Evolutionary conservation across 1,140 invertebrate genomes (phyloP).

Genomic region (silkworm (Bombyx mori)): DNA sequence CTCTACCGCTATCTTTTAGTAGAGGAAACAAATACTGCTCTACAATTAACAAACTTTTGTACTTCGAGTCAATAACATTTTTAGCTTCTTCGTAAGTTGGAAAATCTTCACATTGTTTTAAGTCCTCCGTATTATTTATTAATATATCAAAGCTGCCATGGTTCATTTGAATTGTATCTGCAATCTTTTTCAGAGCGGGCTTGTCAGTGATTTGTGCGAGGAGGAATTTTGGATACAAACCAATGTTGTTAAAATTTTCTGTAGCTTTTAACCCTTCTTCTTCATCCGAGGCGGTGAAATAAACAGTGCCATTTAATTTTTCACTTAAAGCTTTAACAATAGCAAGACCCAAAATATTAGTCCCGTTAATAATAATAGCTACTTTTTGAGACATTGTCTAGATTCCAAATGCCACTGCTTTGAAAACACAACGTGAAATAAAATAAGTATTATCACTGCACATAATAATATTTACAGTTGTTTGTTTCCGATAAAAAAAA

Average conservation of each 20-base stretch:
- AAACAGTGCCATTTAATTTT: slow-evolving; percentile 76
- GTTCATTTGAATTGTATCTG: slow-evolving; percentile 73
- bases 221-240: slow-evolving; percentile 74
- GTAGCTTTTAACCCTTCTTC: slow-evolving; percentile 73
- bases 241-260: slow-evolving; percentile 62
- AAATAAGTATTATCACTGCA: too few relatives aligned
- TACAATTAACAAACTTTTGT: slow-evolving; percentile 74
- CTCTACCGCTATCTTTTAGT: slow-evolving; percentile 77
- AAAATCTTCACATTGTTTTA: slow-evolving; percentile 76
- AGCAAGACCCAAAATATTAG: slow-evolving; percentile 83
- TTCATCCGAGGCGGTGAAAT: slow-evolving; percentile 76
- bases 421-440: too few relatives aligned
- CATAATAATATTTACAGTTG: too few relatives aligned
- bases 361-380: slow-evolving; percentile 78
- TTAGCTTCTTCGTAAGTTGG: slow-evolving; percentile 80
- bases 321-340: slow-evolving; percentile 78
- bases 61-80: slow-evolving; percentile 79
- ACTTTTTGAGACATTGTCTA: slow-evolving; percentile 42
- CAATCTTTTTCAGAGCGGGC: slow-evolving; percentile 74
- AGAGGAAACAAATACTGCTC: slow-evolving; percentile 80
- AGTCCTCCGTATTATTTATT: slow-evolving; percentile 89
- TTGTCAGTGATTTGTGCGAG: slow-evolving; percentile 77
- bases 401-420: too few relatives aligned
- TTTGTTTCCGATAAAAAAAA: too few relatives aligned
- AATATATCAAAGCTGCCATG: slow-evolving; percentile 85